These are phyloP conservation scores for Decapterus maruadsi DNA, from an alignment of 2,797 vertebrate genomes.

Conservation along the genomic window DNA sequence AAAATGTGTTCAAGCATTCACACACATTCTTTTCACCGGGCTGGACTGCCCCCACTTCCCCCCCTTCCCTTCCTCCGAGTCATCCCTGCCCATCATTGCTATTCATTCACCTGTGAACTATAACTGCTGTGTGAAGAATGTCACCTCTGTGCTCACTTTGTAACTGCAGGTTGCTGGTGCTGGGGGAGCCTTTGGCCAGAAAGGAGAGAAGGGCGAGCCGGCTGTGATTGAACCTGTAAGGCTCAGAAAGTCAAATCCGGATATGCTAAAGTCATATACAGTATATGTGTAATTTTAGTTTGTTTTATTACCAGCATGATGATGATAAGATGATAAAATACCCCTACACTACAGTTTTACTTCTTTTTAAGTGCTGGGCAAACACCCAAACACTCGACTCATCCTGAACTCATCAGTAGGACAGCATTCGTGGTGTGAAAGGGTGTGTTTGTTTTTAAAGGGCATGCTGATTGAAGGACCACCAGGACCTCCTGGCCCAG, in stretches of 20 bases:
- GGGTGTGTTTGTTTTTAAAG: slow-evolving; percentile 75
- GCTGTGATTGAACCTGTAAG: slow-evolving; percentile 98
- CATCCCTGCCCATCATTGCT: slow-evolving; percentile 16
- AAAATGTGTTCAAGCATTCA: slow-evolving; percentile 24
- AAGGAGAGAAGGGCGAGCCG: slow-evolving; percentile 97
- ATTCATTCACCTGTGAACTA: slow-evolving; percentile 18
- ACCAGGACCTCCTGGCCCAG: slow-evolving; percentile 91
- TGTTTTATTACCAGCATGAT: neutral
- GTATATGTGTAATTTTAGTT: neutral
- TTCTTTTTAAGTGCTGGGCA: neutral
- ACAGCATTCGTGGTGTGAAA: slow-evolving; percentile 23
- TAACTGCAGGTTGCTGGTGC: slow-evolving; percentile 87
- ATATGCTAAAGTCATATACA: neutral
- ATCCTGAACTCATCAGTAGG: neutral
- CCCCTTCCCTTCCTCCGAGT: neutral
- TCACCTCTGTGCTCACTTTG: slow-evolving; percentile 57
- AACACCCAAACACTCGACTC: neutral
- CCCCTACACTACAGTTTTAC: neutral
- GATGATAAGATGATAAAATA: neutral
- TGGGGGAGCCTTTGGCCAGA: slow-evolving; percentile 90
- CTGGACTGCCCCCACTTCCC: slow-evolving; percentile 7
- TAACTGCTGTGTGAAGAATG: slow-evolving; percentile 40
- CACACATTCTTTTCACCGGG: slow-evolving; percentile 14
- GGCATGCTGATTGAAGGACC: slow-evolving; percentile 98
- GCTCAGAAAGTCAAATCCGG: slow-evolving; percentile 18